These are phyloP conservation scores for Aphaenogaster rudis DNA, from an alignment of 1,140 invertebrate genomes.

Conservation along the genomic window DNA sequence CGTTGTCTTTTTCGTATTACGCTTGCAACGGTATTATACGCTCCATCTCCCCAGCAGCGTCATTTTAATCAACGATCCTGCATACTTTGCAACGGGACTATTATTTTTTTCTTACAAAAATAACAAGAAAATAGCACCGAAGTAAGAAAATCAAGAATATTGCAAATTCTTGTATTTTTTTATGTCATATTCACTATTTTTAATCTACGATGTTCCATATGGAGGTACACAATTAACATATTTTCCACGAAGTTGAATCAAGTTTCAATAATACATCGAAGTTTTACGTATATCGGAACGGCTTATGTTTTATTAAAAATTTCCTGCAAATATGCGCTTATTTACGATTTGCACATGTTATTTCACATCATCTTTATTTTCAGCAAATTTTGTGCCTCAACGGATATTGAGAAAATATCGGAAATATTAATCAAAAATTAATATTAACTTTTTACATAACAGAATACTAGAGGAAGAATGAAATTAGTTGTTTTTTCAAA, in stretches of 20 bases:
- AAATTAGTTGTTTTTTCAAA: not conserved
- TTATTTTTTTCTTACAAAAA: constrained; percentile 27
- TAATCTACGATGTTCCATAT: not conserved
- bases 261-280: not conserved
- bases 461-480: not conserved
- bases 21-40: constrained; percentile 49
- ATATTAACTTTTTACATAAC: not conserved
- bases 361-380: not conserved
- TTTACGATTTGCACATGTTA: not conserved
- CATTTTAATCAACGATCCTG: constrained; percentile 53
- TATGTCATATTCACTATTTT: not conserved
- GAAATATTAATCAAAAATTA: constrained; percentile 12
- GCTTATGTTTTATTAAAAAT: not conserved
- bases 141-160: not conserved
- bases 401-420: not conserved
- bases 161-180: not conserved
- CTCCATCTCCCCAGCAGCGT: constrained; percentile 9
- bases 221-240: not conserved
- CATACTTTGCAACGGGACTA: not conserved
- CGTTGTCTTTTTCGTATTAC: constrained; percentile 49
- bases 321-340: not conserved
- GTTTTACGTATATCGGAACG: not conserved
- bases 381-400: not conserved
- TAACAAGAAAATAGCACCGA: not conserved
- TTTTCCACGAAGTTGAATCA: not conserved